These are phyloP conservation scores for Brachyopa scutellaris DNA, from an alignment of 2,888 invertebrate species.

Conservation along the genomic window DNA sequence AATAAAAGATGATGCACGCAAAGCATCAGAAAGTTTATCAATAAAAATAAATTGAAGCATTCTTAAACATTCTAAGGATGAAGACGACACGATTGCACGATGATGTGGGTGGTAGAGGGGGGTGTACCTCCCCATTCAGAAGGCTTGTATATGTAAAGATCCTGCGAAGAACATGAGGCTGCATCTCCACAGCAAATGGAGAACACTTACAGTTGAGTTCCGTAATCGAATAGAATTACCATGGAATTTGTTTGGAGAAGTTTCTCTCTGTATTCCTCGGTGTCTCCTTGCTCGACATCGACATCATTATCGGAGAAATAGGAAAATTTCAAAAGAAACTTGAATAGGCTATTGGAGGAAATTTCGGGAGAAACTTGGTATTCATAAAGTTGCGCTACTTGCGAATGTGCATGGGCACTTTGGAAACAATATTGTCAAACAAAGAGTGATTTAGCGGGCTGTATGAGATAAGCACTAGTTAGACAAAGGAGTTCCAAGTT, in stretches of 20 bases:
- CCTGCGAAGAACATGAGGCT: not conserved
- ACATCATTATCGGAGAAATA: constrained; percentile 61
- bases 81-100: not conserved
- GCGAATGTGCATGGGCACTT: constrained; percentile 8
- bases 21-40: constrained; percentile 69
- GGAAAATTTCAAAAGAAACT: constrained; percentile 39
- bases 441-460: no score
- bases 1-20: constrained; percentile 67
- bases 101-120: no score
- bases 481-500: no score
- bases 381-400: constrained; percentile 32
- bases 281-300: constrained; percentile 16
- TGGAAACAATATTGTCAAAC: constrained; percentile 24
- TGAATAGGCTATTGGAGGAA: not conserved
- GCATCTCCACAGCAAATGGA: constrained; percentile 36
- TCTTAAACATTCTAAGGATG: constrained; percentile 37
- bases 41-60: constrained; percentile 70
- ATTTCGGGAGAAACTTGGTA: constrained; percentile 17
- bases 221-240: constrained; percentile 68
- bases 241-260: constrained; percentile 61
- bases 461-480: no score
- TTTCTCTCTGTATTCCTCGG: constrained; percentile 30
- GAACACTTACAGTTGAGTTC: constrained; percentile 70
- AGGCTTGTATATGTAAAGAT: constrained; percentile 19
- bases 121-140: no score